Percentiles rank a stretch among this genome's conserved stretches.
Conservation (phyloP, 2,113 vertebrate genomes). For the Phaetusa simplex region DNA sequence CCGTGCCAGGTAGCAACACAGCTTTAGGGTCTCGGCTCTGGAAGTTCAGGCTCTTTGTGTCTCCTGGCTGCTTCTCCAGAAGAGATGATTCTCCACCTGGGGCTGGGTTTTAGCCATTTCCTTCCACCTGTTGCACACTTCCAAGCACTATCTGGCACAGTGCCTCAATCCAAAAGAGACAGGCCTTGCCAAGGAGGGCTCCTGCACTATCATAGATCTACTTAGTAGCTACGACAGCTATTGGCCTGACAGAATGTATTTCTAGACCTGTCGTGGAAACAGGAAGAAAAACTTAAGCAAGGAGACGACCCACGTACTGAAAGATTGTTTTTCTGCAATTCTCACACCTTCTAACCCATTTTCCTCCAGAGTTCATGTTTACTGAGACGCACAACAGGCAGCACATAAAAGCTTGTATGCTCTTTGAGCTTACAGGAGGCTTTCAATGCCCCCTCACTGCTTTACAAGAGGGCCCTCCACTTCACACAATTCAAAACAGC, state of each 20-base stretch:
- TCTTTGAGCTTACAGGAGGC: neutral
- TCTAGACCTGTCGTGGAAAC: neutral
- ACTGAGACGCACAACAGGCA: neutral
- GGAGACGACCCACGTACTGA: rapidly evolving
- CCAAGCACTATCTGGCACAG: neutral
- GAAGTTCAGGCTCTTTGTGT: neutral
- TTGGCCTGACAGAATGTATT: neutral
- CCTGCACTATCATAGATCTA: neutral
- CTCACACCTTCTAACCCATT: neutral
- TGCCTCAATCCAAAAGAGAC: neutral
- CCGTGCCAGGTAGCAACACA: neutral
- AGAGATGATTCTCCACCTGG: neutral
- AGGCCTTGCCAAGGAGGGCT: neutral
- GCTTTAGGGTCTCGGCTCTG: neutral
- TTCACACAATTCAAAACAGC: neutral
- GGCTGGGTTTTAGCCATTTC: neutral
- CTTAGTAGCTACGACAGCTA: neutral
- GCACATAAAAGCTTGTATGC: neutral
- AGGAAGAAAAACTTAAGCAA: neutral
- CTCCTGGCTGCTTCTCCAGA: neutral
- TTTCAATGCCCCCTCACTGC: neutral
- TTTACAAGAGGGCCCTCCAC: neutral
- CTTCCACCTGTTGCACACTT: neutral
- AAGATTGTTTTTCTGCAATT: neutral
- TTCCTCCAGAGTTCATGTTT: neutral